These are phyloP conservation scores for Thysanoteuthis rhombus DNA, from an alignment of 2,888 invertebrate genomes.

Conservation along the genomic window DNA sequence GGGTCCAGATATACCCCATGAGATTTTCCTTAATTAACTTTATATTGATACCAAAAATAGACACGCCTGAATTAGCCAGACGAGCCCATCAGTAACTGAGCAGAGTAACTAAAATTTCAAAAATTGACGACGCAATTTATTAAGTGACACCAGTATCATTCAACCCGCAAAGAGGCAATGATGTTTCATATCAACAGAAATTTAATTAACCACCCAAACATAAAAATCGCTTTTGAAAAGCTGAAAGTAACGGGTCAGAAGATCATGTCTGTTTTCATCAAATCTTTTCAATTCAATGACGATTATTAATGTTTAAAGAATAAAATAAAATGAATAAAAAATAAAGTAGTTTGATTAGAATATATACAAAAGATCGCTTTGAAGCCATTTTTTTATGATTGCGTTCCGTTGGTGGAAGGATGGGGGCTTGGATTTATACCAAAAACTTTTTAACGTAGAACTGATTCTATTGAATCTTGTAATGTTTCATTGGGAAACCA, in stretches of 20 bases:
- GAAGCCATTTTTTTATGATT: neutral
- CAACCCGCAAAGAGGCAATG: neutral
- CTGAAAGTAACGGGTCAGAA: neutral
- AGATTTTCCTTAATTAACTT: too few species aligned
- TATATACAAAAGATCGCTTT: neutral
- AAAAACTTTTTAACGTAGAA: neutral
- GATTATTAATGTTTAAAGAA: neutral
- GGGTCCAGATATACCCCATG: too few species aligned
- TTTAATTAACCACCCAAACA: neutral
- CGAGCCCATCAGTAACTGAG: neutral
- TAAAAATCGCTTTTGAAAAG: neutral
- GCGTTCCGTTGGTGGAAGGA: neutral
- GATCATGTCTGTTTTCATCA: neutral
- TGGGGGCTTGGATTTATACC: neutral
- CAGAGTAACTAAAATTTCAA: neutral
- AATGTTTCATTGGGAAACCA: neutral
- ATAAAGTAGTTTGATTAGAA: neutral
- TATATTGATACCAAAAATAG: too few species aligned
- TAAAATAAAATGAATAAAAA: neutral
- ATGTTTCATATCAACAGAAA: neutral
- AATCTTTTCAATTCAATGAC: neutral
- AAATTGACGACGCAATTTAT: neutral
- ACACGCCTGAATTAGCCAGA: too few species aligned
- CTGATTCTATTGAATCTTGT: neutral
- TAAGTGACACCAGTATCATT: neutral